Evolutionary conservation across 1,140 invertebrate species (phyloP), one percentile per base, ranked within the genome.

Genomic region (Pristionchus pacificus): DNA sequence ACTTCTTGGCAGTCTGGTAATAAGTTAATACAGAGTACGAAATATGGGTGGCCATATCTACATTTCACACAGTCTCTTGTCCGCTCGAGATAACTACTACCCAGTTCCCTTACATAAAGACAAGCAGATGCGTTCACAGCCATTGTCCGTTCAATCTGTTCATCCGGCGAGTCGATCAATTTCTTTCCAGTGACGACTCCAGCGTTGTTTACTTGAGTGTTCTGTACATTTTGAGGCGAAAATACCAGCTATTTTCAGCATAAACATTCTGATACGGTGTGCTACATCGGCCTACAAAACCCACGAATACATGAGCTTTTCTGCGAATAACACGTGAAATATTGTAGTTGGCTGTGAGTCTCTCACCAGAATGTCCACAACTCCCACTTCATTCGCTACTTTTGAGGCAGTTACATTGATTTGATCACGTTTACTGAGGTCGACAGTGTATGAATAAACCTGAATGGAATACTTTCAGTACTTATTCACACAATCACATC

Each of bases 341-440:
- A n/a, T n/a, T n/a, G n/a, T n/a, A n/a, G n/a, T n/a, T n/a, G n/a
- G 38, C 6, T 6, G 38, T 6, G 19, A 49, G 38, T 6, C 6
- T 10, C 38, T 10, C 19, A 49, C 88, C 14, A 98, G 84, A 67
- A 97, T 89, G n/a, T 89, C 90, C 2, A 95, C 91, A 85, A 90
- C 88, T 76, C 93, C 93, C 58, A 96, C 88, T 85, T 95, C 91
- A 76, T 88, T 84, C 75, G 89, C 91, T 0, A 96, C 89, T 84
- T 89, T 87, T 25, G 89, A 88, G 0, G 93, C 93, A n/a, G 89
- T 87, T 78, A 88, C 88, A 83, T 96, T 77, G 24, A 97, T 90
- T 57, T 90, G 88, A 15, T 90, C 87, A 6, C 89, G 87, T 71
- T 92, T 89, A 2, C 91, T 90, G 1, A 97, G 87, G 81, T 97